Evolutionary conservation across 2,113 vertebrate species (phyloP), one percentile per base, ranked within the genome.

Genomic region (Ailurus styani): DNA sequence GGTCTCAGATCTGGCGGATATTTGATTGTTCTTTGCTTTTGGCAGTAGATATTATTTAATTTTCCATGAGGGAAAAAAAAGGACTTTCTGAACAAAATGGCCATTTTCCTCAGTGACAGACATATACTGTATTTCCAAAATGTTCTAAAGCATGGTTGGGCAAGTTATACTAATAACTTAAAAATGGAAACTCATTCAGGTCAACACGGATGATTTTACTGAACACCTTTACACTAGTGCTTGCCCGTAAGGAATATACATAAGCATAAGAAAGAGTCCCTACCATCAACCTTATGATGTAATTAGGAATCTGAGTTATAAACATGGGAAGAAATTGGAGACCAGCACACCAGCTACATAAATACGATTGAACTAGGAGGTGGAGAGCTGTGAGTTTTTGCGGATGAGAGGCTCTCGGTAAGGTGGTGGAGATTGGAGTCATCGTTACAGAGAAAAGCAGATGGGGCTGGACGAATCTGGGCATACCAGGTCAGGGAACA

Each of bases 281-380:
- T 73, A 47, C 73, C 15, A 6, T 95, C 37, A 40, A 17, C 83
- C 83, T 90, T 52, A 64, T 31, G 34, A 75, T 70, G 17, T 96
- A 40, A 82, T 91, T 95, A 68, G 85, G 79, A 98, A 55, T 87
- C 81, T 84, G 47, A 96, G 75, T 94, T 90, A 68, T 84, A 91
- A 94, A 91, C 68, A 47, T 57, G 60, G 52, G 47, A 88, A 70
- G 83, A 60, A 86, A 66, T 89, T 94, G 72, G 72, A 93, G 42
- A 37, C 45, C n/a, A 54, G 88, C 66, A 20, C 42, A 85, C 37
- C 40, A 62, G 40, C 73, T 83, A 9, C n/a, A 79, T 87, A 60
- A 87, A 62, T 84, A 73, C 70, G n/a, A 18, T 77, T 79, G 25
- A 90, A 29, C 73, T 90, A 66, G 29, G n/a, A 54, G 10, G 6